phyloP scores from a whole-genome alignment of 1,140 invertebrate genomes.

The Drosophila arizonae region DNA sequence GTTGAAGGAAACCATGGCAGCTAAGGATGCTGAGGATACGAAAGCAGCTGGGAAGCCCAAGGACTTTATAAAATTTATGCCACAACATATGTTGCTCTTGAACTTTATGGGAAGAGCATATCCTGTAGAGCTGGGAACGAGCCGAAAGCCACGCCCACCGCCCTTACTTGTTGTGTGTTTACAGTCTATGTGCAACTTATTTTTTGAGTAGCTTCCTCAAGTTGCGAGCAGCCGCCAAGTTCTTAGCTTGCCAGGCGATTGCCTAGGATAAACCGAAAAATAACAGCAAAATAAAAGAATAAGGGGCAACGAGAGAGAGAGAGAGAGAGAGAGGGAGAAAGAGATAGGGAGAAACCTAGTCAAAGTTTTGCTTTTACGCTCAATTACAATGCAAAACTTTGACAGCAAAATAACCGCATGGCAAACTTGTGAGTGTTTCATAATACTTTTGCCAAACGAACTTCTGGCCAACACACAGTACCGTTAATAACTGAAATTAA shows the following conservation, averaged over 20 bases:
- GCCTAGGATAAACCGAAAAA: conserved; percentile 14
- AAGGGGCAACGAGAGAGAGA: background rate
- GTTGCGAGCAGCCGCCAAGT: conserved; percentile 70
- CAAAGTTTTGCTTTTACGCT: conserved; percentile 78
- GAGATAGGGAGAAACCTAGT: conserved; percentile 39
- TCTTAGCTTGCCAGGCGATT: conserved; percentile 22
- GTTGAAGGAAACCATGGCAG: background rate
- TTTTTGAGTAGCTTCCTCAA: conserved; percentile 78
- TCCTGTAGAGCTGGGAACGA: background rate
- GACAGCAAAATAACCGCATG: conserved; percentile 75
- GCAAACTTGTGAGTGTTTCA: conserved; percentile 63
- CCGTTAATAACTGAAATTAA: conserved; percentile 8
- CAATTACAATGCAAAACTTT: conserved; percentile 80
- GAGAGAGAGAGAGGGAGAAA: background rate
- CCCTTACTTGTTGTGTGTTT: conserved; percentile 46
- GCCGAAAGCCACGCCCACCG: background rate
- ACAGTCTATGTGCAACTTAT: conserved; percentile 50
- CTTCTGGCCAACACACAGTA: background rate
- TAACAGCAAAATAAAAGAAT: conserved; percentile 8
- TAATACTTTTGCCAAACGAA: conserved; percentile 25
- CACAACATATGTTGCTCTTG: conserved; percentile 73
- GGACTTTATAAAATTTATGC: conserved; percentile 69
- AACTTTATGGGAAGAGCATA: conserved; percentile 47
- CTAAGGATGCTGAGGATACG: background rate
- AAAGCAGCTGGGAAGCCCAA: conserved; percentile 10